These are phyloP conservation scores for Spongilla lacustris DNA, from an alignment of 37 sponge, comb jelly and placozoan genomes.

Conservation along the genomic window DNA sequence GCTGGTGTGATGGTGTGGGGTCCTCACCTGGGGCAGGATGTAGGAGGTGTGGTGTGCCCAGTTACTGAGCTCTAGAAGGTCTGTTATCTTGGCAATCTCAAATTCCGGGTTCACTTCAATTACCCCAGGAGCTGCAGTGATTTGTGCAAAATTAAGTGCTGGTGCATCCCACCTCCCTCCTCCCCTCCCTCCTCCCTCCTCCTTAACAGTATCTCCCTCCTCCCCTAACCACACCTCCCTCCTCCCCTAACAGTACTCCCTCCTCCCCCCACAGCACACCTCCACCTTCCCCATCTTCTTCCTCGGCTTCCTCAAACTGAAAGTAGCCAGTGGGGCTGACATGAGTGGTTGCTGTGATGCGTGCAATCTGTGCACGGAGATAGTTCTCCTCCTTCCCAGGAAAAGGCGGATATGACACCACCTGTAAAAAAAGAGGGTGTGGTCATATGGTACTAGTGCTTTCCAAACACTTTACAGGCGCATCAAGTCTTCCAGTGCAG, in stretches of 20 bases:
- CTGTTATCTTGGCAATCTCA: constrained; percentile 72
- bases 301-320: constrained; percentile 90
- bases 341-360: constrained; percentile 92
- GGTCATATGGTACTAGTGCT: background rate
- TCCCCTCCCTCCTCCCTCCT: too few species aligned
- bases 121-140: constrained; percentile 20
- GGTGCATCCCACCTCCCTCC: too few species aligned
- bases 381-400: constrained; percentile 95
- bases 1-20: background rate
- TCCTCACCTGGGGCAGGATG: constrained; percentile 89
- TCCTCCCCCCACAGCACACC: constrained; percentile 5
- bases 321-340: constrained; percentile 91
- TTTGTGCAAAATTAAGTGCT: too few species aligned
- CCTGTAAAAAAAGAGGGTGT: background rate
- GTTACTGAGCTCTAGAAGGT: constrained; percentile 84
- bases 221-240: too few species aligned
- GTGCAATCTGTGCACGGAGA: constrained; percentile 95
- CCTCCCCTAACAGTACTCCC: too few species aligned
- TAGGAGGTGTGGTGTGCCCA: constrained; percentile 95
- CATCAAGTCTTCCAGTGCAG: constrained; percentile 89
- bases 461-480: constrained; percentile 36
- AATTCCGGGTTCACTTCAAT: constrained; percentile 90
- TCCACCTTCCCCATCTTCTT: constrained; percentile 85
- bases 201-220: too few species aligned
- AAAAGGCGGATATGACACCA: constrained; percentile 91